A percentile compares a stretch with the other conserved stretches of the same genome.
Evolutionary conservation across 1,140 invertebrate genomes (phyloP).

Genomic region (Heliothis virescens): DNA sequence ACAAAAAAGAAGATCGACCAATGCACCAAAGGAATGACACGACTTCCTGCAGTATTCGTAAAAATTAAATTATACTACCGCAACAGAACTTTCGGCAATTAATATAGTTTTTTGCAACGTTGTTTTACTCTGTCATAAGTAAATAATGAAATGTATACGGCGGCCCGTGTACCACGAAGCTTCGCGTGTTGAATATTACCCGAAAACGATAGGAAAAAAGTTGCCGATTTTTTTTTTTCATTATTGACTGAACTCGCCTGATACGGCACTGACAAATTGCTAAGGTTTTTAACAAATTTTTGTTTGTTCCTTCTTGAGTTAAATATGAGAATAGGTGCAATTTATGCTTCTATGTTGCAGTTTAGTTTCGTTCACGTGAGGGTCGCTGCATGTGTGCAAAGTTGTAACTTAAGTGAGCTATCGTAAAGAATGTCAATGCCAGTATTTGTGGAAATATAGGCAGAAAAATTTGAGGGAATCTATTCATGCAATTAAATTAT

Average conservation of each 20-base stretch:
- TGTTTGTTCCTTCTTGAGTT: slow-evolving; percentile 50
- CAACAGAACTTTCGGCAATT: slow-evolving; percentile 63
- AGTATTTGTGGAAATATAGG: slow-evolving; percentile 9
- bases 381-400: slow-evolving; percentile 7
- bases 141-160: slow-evolving; percentile 71
- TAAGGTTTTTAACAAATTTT: slow-evolving; percentile 71
- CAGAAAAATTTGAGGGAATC: slow-evolving; percentile 14
- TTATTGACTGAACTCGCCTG: slow-evolving; percentile 77
- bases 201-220: slow-evolving; percentile 76
- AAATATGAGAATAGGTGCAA: slow-evolving; percentile 37
- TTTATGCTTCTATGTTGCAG: slow-evolving; percentile 40
- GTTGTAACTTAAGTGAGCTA: slow-evolving; percentile 14
- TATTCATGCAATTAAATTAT: slow-evolving; percentile 15
- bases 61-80: slow-evolving; percentile 55
- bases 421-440: slow-evolving; percentile 33
- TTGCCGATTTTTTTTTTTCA: slow-evolving; percentile 68
- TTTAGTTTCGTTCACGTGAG: slow-evolving; percentile 14
- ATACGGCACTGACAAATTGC: slow-evolving; percentile 82
- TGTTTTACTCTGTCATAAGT: slow-evolving; percentile 67
- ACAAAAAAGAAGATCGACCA: slow-evolving; percentile 4
- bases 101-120: slow-evolving; percentile 69
- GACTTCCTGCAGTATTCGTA: slow-evolving; percentile 44
- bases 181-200: slow-evolving; percentile 79
- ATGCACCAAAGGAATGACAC: slow-evolving; percentile 21
- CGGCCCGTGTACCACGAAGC: slow-evolving; percentile 65